Evolutionary conservation across 2,888 invertebrate genomes (phyloP), one percentile per base, ranked within the genome.

Genomic region (Tribolium freemani): DNA sequence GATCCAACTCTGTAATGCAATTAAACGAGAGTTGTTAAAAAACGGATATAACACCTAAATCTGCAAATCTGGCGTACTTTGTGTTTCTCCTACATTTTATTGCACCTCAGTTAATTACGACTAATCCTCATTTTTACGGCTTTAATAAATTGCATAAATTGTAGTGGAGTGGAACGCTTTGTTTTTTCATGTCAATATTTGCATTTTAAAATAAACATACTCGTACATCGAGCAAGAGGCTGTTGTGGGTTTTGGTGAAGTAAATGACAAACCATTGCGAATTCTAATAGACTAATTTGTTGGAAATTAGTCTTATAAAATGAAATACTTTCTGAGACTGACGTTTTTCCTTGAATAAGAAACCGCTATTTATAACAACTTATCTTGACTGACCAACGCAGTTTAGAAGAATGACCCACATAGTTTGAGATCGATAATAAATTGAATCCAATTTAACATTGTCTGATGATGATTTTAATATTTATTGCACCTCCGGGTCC

Each of bases 381-480:
- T 44, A 57, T 38, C 57, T 31, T 54, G 44, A 10, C 44, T 57
- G 54, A 30, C 30, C 54, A 57, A 48, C 21, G 6, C 60, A 60
- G 50, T 30, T 48, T 48, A 6, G 8, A 51, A 63, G 51, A 61
- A 50, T 31, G 45, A 48, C 66, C 48, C 66, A 54, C 54, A 44
- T 66, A 44, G 21, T 45, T 54, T 26, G 45, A 11, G 66, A 66
- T 66, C 66, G 53, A 54, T 54, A 66, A 53, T 46, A 64, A 46
- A 44, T 53, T 53, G 26, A 51, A 51, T 26, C 44, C 51, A 63
- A 54, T 67, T 57, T 50, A 67, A 48, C 50, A 46, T 67, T 67
- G 67, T 66, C 67, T 67, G 56, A 67, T 67, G 64, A 53, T 64
- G 48, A 56, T 67, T 57, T 57, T 57, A 67, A 56, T 67, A 67